phyloP scores from a whole-genome alignment of 2,797 vertebrate species.

The Micromesistius poutassou region DNA sequence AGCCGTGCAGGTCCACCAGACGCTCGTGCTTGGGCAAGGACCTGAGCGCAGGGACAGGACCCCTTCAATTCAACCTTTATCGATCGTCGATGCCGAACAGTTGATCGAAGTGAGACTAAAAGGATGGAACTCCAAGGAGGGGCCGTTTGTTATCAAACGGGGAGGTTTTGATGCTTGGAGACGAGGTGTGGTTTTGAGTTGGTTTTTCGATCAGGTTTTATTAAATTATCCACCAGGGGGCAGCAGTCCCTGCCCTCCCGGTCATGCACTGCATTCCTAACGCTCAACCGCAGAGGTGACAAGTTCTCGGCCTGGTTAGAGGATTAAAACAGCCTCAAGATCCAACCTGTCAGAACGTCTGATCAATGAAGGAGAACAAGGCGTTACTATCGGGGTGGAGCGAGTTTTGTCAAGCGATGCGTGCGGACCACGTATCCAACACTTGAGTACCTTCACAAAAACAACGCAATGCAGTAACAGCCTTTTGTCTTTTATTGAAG shows the following conservation, averaged over 20 bases:
- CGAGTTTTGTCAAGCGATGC: background rate
- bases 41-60: slow-evolving; percentile 61
- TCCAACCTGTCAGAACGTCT: background rate
- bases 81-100: background rate
- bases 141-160: background rate
- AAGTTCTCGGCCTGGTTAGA: background rate
- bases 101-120: background rate
- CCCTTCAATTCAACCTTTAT: slow-evolving; percentile 1
- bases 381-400: background rate
- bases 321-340: background rate
- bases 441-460: background rate
- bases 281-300: background rate
- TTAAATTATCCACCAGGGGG: background rate
- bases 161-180: background rate
- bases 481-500: background rate
- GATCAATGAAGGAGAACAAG: background rate
- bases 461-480: background rate
- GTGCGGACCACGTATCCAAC: background rate
- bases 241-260: background rate
- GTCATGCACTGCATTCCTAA: background rate
- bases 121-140: background rate
- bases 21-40: slow-evolving; percentile 91
- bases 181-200: background rate
- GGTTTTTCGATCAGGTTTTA: background rate
- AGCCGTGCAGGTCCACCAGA: slow-evolving; percentile 91